Evolutionary conservation across 2,888 invertebrate species (phyloP).

Genomic region (Drosophila rellima): DNA sequence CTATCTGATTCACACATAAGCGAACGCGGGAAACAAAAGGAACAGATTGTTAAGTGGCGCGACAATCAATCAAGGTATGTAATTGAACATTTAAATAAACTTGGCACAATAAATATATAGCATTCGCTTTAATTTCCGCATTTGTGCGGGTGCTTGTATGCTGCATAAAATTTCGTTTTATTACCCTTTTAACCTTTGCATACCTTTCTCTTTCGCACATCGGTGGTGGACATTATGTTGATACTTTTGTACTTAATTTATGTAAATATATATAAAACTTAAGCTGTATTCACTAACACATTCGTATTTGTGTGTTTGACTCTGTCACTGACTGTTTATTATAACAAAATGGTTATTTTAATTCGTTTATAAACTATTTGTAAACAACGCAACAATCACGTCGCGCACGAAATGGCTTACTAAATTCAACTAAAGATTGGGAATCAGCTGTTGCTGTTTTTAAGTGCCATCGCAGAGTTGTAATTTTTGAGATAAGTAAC

Average conservation of each 20-base stretch:
- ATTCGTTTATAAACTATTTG: slow-evolving; percentile 10
- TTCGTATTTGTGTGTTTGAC: slow-evolving; percentile 16
- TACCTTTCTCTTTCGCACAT: slow-evolving; percentile 84
- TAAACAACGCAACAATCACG: slow-evolving; percentile 32
- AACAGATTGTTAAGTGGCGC: neutral
- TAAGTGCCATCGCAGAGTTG: slow-evolving; percentile 17
- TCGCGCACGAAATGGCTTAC: slow-evolving; percentile 64
- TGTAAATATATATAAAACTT: slow-evolving; percentile 25
- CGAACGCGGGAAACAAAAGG: slow-evolving; percentile 14
- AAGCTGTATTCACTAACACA: slow-evolving; percentile 35
- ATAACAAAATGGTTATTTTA: slow-evolving; percentile 13
- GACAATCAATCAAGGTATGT: slow-evolving; percentile 23
- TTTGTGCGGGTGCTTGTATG: slow-evolving; percentile 13
- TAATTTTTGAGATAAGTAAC: neutral
- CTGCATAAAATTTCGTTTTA: slow-evolving; percentile 34
- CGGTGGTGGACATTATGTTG: slow-evolving; percentile 72
- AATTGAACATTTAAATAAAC: slow-evolving; percentile 42
- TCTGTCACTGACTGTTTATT: slow-evolving; percentile 27
- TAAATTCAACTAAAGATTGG: slow-evolving; percentile 50
- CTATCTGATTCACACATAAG: neutral
- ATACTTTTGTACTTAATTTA: slow-evolving; percentile 36
- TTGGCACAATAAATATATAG: slow-evolving; percentile 49
- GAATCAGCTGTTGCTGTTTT: slow-evolving; percentile 48
- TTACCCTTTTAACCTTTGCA: slow-evolving; percentile 65
- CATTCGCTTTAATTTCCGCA: slow-evolving; percentile 32